phyloP scores from a whole-genome alignment of 2,888 invertebrate species.

The Rhodophaea formosa region DNA sequence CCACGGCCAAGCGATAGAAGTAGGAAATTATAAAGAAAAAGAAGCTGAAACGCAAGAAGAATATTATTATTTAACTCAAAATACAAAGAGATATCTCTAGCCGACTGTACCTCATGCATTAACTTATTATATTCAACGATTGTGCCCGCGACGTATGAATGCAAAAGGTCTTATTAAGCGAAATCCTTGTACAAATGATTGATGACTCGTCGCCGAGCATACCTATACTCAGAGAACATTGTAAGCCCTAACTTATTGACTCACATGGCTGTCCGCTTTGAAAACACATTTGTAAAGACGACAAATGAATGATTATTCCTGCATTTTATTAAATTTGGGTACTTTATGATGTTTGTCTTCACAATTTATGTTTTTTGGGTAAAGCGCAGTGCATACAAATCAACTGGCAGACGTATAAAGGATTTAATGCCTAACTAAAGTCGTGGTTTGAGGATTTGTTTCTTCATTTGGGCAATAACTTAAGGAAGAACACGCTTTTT shows the following conservation, averaged over 20 bases:
- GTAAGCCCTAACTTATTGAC: conserved; percentile 25
- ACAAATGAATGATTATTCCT: conserved; percentile 41
- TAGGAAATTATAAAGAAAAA: too few species aligned
- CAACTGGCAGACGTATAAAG: not conserved
- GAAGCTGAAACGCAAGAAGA: too few species aligned
- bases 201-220: conserved; percentile 34
- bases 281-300: conserved; percentile 36
- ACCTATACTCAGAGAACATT: conserved; percentile 24
- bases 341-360: conserved; percentile 29
- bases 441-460: conserved; percentile 11
- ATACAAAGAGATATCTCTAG: not conserved
- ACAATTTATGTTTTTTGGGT: conserved; percentile 16
- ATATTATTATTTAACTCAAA: not conserved
- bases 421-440: conserved; percentile 7
- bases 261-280: conserved; percentile 28
- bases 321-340: conserved; percentile 28
- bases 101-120: conserved; percentile 17
- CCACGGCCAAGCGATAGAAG: too few species aligned
- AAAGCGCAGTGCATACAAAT: conserved; percentile 15
- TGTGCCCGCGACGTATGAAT: conserved; percentile 35
- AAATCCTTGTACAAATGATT: conserved; percentile 46
- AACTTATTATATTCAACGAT: conserved; percentile 15
- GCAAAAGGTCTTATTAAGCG: conserved; percentile 49
- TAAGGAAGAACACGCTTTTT: conserved; percentile 5
- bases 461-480: conserved; percentile 9